phyloP scores from a whole-genome alignment of 2,888 invertebrate genomes.

The Nymphalis urticae region DNA sequence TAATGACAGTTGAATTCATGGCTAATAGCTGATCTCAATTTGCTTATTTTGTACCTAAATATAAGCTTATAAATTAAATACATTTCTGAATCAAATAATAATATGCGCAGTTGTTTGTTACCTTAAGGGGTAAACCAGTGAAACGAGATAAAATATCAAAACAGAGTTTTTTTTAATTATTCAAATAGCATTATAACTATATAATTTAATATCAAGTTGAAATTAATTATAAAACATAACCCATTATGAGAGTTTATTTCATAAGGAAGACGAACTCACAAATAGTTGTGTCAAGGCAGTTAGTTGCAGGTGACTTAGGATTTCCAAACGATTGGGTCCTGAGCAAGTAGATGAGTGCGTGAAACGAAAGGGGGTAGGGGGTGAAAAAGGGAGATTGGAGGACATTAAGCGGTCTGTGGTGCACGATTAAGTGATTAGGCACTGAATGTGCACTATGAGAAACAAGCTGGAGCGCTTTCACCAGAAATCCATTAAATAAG shows the following conservation, averaged over 20 bases:
- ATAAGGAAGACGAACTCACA: not conserved
- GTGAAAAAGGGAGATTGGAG: not conserved
- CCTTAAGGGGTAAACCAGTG: not conserved
- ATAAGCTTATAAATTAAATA: constrained; percentile 19
- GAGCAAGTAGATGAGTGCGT: not conserved
- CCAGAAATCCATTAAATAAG: not conserved
- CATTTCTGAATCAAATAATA: constrained; percentile 11
- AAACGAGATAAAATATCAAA: not conserved
- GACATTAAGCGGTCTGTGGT: constrained; percentile 20
- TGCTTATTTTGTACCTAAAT: constrained; percentile 15
- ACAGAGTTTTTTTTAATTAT: not conserved
- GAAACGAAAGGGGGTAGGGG: not conserved
- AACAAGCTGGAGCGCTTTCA: not conserved
- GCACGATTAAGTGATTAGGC: constrained; percentile 29
- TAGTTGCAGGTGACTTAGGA: constrained; percentile 10
- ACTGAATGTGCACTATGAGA: constrained; percentile 16
- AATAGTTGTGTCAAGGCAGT: not conserved
- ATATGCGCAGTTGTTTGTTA: not conserved
- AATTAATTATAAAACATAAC: no score
- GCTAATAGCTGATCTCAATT: constrained; percentile 22
- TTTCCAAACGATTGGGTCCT: not conserved
- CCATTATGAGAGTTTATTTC: not conserved
- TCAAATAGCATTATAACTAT: no score
- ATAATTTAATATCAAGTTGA: no score
- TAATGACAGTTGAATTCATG: constrained; percentile 23